Base-by-base conservation (phyloP, 2,888 invertebrate species). In the Oxytorus armatus region DNA sequence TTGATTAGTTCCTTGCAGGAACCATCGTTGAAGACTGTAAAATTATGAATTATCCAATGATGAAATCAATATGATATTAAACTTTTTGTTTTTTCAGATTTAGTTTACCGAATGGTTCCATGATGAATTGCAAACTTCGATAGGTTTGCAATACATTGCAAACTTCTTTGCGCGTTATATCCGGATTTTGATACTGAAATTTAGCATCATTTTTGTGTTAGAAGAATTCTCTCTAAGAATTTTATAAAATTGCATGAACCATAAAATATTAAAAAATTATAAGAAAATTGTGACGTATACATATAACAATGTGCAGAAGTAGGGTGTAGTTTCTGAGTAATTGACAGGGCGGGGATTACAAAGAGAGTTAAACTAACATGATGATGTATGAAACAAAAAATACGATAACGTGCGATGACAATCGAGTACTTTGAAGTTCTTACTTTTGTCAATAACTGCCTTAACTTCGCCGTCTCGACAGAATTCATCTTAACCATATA, bases 21-120 rank as follows among this genome's bases (percentile, higher is more conserved):
- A 49, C 98, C 98, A 94, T 98, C 97, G 90, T 97, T 97, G 91
- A 98, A 98, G 77, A 96, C 98, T 96, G 87, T 0, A 92, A 84
- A 51, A 47, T 69, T 1, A 77, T 69, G 36, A 81, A 47, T 79
- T 78, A 51, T 66, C 74, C 16, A 21, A 25, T 11, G 10, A 29
- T 39, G 51, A 59, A 49, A 51, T n/a, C 29, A 5, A 29, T 29
- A 5, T 29, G 5, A 29, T 4, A 3, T 3, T 8, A 8, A 36
- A 7, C 3, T 39, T 53, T 25, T 47, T 49, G 44, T 47, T 8
- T 63, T 44, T 72, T 23, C 16, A 14, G 61, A 53, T 55, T 61
- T 23, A 39, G 89, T 94, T 93, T 92, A 96, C 96, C 95, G 92
- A 96, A 97, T 74, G 93, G 93, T 83, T 96, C 95, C 82, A 94